These are phyloP conservation scores for Synchiropus splendidus DNA, from an alignment of 2,113 vertebrate genomes.

Conservation along the genomic window DNA sequence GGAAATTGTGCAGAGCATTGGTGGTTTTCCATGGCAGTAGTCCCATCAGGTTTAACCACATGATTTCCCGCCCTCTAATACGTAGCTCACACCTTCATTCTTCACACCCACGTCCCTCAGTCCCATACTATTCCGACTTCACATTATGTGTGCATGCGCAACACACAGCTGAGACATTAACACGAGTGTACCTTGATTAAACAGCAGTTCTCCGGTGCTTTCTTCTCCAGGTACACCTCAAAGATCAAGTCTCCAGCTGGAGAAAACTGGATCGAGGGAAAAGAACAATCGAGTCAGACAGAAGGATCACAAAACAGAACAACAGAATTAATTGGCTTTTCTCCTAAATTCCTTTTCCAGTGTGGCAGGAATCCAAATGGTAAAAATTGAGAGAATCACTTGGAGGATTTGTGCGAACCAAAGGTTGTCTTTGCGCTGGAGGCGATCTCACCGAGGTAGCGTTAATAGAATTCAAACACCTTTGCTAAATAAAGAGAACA, in stretches of 20 bases:
- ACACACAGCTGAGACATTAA: too few species aligned
- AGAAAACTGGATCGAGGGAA: constrained; percentile 68
- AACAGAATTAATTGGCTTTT: constrained; percentile 33
- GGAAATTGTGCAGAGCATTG: too few species aligned
- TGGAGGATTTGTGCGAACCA: constrained; percentile 19
- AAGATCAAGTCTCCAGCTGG: constrained; percentile 92
- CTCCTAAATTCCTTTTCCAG: constrained; percentile 14
- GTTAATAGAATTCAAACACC: constrained; percentile 18
- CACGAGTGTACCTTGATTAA: constrained; percentile 96
- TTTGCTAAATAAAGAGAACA: constrained; percentile 33
- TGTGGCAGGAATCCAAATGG: constrained; percentile 20
- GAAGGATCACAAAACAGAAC: constrained; percentile 15
- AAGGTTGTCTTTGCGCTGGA: constrained; percentile 18
- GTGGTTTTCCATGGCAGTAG: constrained; percentile 37
- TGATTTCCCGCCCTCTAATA: too few species aligned
- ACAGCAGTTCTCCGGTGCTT: constrained; percentile 81
- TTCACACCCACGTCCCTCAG: too few species aligned
- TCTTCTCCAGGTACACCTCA: constrained; percentile 89
- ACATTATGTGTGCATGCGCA: constrained; percentile 3
- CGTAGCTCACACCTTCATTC: too few species aligned
- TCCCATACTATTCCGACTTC: not conserved
- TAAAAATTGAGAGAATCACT: constrained; percentile 12
- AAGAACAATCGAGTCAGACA: not conserved
- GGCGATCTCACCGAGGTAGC: constrained; percentile 16
- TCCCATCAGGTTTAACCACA: constrained; percentile 52